Evolutionary conservation across 2,797 vertebrate species (phyloP).

Genomic region (Halcyon badia): DNA sequence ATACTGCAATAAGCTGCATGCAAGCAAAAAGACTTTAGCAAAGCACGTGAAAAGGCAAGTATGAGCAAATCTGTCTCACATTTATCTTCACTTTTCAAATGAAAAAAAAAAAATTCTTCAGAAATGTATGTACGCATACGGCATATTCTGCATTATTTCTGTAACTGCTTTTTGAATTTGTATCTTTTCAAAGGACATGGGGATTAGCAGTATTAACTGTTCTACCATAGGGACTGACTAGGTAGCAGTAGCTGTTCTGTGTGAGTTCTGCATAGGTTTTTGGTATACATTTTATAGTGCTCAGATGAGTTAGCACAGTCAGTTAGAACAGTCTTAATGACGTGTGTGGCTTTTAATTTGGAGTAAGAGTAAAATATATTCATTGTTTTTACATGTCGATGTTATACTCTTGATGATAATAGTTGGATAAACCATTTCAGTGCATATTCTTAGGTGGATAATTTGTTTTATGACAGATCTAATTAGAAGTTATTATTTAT

Average conservation of each 20-base stretch:
- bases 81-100: too few relatives aligned
- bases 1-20: conserved; percentile 95
- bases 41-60: conserved; percentile 94
- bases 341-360: neutral
- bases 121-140: neutral
- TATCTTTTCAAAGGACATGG: neutral
- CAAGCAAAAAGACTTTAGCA: conserved; percentile 95
- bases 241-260: neutral
- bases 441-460: neutral
- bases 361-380: neutral
- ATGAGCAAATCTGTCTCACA: neutral
- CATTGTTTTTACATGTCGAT: neutral
- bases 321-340: neutral
- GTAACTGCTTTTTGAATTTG: neutral
- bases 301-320: neutral
- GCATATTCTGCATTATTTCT: neutral
- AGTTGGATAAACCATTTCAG: neutral
- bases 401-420: neutral
- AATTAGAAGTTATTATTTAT: neutral
- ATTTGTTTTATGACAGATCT: neutral
- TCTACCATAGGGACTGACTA: neutral
- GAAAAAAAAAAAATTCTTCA: too few relatives aligned
- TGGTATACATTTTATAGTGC: neutral
- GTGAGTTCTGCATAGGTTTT: neutral
- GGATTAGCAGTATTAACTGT: neutral